These are phyloP conservation scores for Ciconia boyciana DNA, from an alignment of 2,113 vertebrate species.

Conservation along the genomic window DNA sequence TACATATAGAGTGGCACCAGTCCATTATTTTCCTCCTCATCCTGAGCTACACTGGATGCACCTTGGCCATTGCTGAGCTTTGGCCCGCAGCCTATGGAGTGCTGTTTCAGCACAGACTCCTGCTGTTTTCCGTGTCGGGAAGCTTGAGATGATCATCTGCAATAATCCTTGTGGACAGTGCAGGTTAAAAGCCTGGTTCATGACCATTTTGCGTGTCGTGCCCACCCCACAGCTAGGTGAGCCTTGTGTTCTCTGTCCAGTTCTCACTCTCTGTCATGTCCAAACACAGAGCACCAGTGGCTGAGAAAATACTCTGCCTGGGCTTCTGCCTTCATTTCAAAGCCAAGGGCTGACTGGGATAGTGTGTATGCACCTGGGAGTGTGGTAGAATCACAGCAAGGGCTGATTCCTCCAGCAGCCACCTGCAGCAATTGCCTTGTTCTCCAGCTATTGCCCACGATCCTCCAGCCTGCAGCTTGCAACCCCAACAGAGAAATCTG, in stretches of 20 bases:
- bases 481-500: not conserved
- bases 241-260: not conserved
- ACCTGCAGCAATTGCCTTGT: not conserved
- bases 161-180: not conserved
- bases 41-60: not conserved
- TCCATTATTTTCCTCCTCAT: not conserved
- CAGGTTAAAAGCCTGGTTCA: not conserved
- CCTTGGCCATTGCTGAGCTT: not conserved
- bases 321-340: not conserved
- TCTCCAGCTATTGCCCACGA: not conserved
- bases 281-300: not conserved
- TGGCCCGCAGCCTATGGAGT: not conserved
- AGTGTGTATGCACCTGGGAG: not conserved
- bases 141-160: not conserved
- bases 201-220: not conserved
- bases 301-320: not conserved
- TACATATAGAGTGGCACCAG: not conserved
- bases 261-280: not conserved
- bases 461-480: not conserved
- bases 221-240: not conserved
- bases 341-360: not conserved
- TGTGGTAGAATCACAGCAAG: rapidly evolving
- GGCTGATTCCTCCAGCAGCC: not conserved
- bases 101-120: not conserved
- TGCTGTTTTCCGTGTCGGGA: not conserved